Evolutionary conservation across 2,797 vertebrate species (phyloP).

Genomic region (Phaenicophaeus curvirostris): DNA sequence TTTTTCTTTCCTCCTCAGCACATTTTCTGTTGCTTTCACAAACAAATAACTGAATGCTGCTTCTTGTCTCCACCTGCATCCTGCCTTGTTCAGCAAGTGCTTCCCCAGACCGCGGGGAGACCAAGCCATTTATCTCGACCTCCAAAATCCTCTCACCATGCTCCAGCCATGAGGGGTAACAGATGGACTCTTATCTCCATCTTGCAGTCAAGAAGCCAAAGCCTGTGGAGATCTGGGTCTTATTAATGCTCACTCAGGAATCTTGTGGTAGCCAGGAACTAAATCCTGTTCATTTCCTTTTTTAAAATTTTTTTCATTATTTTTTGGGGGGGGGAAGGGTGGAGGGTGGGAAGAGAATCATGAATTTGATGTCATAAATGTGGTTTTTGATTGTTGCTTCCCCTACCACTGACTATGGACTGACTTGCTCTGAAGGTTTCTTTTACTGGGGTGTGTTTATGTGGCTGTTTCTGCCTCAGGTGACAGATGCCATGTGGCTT

Average conservation of each 20-base stretch:
- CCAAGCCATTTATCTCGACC: not conserved
- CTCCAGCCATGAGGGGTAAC: not conserved
- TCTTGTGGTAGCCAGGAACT: not conserved
- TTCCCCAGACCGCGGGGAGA: not conserved
- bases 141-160: not conserved
- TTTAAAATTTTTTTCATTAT: no score
- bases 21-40: conserved; percentile 28
- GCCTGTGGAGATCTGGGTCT: not conserved
- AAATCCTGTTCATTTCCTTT: not conserved
- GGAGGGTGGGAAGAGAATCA: not conserved
- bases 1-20: not conserved
- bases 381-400: not conserved
- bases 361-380: not conserved
- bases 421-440: not conserved
- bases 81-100: not conserved
- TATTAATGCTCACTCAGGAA: not conserved
- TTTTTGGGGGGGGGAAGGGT: rapidly evolving
- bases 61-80: conserved; percentile 24
- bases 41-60: not conserved
- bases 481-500: not conserved
- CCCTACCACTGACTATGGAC: rapidly evolving
- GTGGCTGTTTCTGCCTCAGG: not conserved
- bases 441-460: not conserved
- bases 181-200: not conserved
- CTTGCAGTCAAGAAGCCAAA: not conserved